phyloP scores from a whole-genome alignment of 2,888 invertebrate species.

The Hydrotaea cyrtoneurina region DNA sequence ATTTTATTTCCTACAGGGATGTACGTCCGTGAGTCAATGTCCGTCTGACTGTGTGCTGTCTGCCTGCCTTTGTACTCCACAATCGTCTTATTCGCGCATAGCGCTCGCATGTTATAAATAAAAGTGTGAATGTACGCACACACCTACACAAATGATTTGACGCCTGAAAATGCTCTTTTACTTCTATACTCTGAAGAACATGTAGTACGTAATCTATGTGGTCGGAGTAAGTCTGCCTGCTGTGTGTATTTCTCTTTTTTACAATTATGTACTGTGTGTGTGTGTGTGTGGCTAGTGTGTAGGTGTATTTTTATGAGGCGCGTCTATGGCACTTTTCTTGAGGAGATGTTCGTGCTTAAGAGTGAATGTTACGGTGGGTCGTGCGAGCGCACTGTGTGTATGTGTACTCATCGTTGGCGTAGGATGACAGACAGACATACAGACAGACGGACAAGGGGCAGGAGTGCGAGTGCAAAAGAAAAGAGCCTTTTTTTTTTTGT shows the following conservation, averaged over 20 bases:
- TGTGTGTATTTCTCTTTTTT: conserved; percentile 2
- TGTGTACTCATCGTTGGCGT: background rate
- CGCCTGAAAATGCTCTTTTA: background rate
- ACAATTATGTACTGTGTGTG: background rate
- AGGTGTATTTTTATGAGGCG: conserved; percentile 49
- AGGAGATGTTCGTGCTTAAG: conserved; percentile 64
- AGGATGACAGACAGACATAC: background rate
- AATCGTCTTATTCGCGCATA: background rate
- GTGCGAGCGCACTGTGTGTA: background rate
- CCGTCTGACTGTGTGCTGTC: background rate
- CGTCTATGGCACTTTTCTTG: conserved; percentile 52
- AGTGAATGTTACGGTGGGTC: conserved; percentile 43
- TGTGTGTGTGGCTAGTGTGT: conserved; percentile 5
- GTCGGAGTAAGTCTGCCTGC: background rate
- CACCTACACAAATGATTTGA: conserved; percentile 22
- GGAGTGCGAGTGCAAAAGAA: background rate
- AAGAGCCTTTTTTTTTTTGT: background rate
- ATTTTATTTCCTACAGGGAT: background rate
- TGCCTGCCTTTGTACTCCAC: background rate
- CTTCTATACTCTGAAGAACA: background rate
- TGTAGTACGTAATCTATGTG: background rate
- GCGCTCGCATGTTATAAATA: conserved; percentile 15
- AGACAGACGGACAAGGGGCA: background rate
- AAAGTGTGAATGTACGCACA: conserved; percentile 16
- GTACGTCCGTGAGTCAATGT: background rate